A percentile compares a stretch with the other conserved stretches of the same genome.
Evolutionary conservation across 2,888 invertebrate species (phyloP).

Genomic region (Limnephilus lunatus): DNA sequence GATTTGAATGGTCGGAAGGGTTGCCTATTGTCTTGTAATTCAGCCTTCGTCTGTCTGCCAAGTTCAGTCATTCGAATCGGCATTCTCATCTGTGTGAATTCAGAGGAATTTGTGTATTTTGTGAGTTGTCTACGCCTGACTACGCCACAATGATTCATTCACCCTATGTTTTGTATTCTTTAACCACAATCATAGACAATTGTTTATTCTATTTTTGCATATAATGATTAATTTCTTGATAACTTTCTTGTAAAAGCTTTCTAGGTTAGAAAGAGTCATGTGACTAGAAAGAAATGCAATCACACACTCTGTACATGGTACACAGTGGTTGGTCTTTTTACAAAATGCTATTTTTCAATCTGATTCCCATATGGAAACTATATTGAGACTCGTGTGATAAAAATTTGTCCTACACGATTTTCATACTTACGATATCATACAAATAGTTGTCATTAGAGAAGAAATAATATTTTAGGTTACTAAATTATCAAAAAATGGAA

Average conservation of each 20-base stretch:
- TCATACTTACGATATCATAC: too few species aligned
- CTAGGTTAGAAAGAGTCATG: background rate
- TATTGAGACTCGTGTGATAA: too few species aligned
- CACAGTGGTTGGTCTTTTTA: too few species aligned
- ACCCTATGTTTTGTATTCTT: background rate
- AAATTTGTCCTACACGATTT: too few species aligned
- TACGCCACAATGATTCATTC: background rate
- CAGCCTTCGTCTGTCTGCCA: background rate
- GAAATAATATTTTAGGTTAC: too few species aligned
- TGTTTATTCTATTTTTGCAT: background rate
- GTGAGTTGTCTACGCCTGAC: too few species aligned
- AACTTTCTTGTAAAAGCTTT: background rate
- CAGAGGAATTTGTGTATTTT: background rate
- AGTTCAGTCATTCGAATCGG: too few species aligned
- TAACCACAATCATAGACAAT: background rate
- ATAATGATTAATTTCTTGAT: background rate
- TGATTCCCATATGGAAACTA: too few species aligned
- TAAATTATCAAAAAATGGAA: too few species aligned
- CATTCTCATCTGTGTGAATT: background rate
- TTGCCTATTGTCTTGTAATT: background rate
- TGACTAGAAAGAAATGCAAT: background rate
- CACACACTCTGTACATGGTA: too few species aligned
- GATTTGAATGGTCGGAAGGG: background rate
- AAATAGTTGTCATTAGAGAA: too few species aligned
- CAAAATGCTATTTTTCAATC: too few species aligned